Conservation (phyloP, 2,888 invertebrate species). For the Melinopterus prodromus region DNA sequence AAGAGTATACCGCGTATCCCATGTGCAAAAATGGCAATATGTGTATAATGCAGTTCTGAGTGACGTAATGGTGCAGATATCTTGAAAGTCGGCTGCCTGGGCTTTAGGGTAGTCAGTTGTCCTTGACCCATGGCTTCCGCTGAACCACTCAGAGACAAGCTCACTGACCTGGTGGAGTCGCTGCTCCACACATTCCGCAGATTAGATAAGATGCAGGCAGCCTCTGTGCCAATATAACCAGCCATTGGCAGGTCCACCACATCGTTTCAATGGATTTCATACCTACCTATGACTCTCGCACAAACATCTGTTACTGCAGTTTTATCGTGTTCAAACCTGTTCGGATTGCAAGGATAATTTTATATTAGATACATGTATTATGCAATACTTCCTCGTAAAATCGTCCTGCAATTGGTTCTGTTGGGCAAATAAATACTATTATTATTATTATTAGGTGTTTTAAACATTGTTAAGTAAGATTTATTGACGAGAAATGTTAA, state of each 20-base stretch:
- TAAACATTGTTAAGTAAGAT: no score
- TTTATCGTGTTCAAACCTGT: no score
- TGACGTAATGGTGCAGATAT: conserved; percentile 42
- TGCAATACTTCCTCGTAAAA: no score
- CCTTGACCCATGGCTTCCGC: conserved; percentile 45
- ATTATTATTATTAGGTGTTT: no score
- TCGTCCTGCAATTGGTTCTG: no score
- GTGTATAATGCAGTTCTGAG: conserved; percentile 32
- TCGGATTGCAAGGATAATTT: no score
- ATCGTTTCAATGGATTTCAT: neutral
- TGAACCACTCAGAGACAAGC: conserved; percentile 37
- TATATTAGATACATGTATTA: no score
- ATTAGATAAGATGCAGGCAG: conserved; percentile 31
- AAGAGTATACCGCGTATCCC: no score
- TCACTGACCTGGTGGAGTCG: conserved; percentile 46
- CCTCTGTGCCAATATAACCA: neutral
- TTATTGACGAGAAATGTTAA: no score
- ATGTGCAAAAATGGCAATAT: conserved; percentile 23
- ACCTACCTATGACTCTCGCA: no score
- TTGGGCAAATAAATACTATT: no score
- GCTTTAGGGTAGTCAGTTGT: conserved; percentile 41
- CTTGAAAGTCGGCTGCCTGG: conserved; percentile 38
- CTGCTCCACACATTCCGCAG: conserved; percentile 30
- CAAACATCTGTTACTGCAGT: no score
- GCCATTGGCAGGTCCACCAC: neutral